Base-by-base conservation (phyloP, 1,140 invertebrate genomes). In the Drosophila grimshawi region DNA sequence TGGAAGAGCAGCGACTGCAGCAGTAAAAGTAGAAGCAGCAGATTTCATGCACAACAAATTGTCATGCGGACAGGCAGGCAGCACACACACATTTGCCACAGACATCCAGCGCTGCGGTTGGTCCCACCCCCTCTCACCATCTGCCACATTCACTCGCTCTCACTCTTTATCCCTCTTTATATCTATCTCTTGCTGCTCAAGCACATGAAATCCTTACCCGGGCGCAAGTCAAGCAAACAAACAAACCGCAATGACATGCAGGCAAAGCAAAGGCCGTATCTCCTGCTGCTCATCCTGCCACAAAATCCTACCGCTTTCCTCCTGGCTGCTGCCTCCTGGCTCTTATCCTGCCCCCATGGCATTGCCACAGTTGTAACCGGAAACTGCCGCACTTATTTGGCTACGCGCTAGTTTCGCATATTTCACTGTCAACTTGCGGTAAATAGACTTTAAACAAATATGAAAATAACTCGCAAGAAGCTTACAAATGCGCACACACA, bases 371-470 rank as follows among this genome's bases (percentile, higher is more conserved):
- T 89, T 89, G 85, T 89, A 88, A 88, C 85, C 85, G 85, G 85
- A 88, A 88, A 88, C 85, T 89, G 85, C 89, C 85, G 85, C 85
- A 88, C 85, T 88, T 88, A 88, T 88, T 88, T 88, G 85, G 85
- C 85, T 88, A 88, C 85, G 85, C 85, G 85, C 85, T 88, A 89
- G 85, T 88, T 89, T 85, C 85, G 85, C 85, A 88, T 88, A 88
- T 88, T 88, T 88, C 85, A 88, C 85, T 88, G 85, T 88, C 85
- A 88, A 89, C 85, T 88, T 88, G 85, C 85, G 85, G 85, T 88
- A 88, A 88, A 88, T 88, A 88, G 85, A 89, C 85, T 88, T 88
- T 88, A 88, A 89, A 88, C 85, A 88, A 88, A 88, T 88, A 88
- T 88, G 85, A 89, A 89, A 88, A 88, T 89, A 88, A 85, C 85